These are phyloP conservation scores for Carassius gibelio DNA, from an alignment of 2,113 vertebrate species.

Conservation along the genomic window DNA sequence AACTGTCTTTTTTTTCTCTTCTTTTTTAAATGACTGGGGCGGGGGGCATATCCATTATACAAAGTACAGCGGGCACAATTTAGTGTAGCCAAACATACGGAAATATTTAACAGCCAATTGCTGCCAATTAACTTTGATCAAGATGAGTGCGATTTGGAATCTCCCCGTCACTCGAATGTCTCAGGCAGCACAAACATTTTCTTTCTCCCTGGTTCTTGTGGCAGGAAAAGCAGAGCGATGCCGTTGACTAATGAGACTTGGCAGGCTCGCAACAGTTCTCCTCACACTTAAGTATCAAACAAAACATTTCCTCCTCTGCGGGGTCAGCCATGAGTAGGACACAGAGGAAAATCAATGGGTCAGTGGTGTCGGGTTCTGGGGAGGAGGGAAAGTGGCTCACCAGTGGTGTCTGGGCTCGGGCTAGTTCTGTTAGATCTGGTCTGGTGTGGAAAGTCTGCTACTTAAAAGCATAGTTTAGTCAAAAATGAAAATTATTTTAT, in stretches of 20 bases:
- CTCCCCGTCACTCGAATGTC: conserved; percentile 87
- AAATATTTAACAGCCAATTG: conserved; percentile 99
- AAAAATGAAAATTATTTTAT: neutral
- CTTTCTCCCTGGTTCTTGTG: conserved; percentile 54
- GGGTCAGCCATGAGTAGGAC: conserved; percentile 77
- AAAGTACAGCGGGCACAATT: conserved; percentile 89
- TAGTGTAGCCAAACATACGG: conserved; percentile 89
- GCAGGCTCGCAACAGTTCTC: conserved; percentile 86
- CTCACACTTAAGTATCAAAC: conserved; percentile 92
- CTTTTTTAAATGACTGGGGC: conserved; percentile 68
- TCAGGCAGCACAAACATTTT: conserved; percentile 80
- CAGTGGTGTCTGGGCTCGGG: neutral
- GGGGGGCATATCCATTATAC: conserved; percentile 88
- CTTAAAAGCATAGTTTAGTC: neutral
- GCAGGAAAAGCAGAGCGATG: conserved; percentile 75
- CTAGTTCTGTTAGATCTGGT: neutral
- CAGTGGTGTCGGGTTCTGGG: conserved; percentile 70
- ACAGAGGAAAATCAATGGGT: conserved; percentile 73
- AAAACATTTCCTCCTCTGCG: conserved; percentile 87
- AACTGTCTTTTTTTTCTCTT: conserved; percentile 72
- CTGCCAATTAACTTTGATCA: conserved; percentile 99
- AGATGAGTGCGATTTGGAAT: conserved; percentile 85
- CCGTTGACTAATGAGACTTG: conserved; percentile 92
- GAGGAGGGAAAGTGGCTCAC: conserved; percentile 21
- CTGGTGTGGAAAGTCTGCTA: neutral